These are phyloP conservation scores for Spermophilus dauricus DNA, from an alignment of 2,113 vertebrate genomes.

Conservation along the genomic window DNA sequence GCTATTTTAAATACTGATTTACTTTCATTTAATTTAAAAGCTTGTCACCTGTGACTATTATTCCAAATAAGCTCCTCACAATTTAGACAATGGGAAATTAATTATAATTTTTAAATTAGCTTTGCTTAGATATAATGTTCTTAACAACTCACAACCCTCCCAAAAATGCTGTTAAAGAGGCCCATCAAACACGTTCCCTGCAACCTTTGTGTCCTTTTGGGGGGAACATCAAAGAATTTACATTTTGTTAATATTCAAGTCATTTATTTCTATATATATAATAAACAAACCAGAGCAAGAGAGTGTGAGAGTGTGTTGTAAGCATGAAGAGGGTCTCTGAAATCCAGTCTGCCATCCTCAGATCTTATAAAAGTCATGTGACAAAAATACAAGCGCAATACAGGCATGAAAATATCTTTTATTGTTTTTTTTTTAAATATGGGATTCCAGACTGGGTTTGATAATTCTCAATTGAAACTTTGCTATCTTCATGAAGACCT, in stretches of 20 bases:
- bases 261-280: neutral
- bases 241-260: constrained; percentile 10
- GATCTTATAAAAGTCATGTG: neutral
- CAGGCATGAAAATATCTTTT: neutral
- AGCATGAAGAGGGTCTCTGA: neutral
- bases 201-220: neutral
- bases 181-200: neutral
- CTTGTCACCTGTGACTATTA: constrained; percentile 68
- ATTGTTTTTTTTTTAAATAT: neutral
- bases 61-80: constrained; percentile 41
- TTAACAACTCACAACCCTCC: neutral
- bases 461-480: neutral
- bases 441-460: neutral
- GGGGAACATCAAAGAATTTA: neutral
- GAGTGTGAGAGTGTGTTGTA: neutral
- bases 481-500: neutral
- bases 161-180: neutral
- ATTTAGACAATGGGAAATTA: constrained; percentile 71
- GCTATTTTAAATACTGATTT: constrained; percentile 76
- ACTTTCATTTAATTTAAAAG: constrained; percentile 70
- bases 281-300: constrained; percentile 16
- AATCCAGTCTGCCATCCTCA: neutral
- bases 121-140: constrained; percentile 39
- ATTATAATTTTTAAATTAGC: constrained; percentile 57
- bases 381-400: neutral